A percentile compares a stretch with the other conserved stretches of the same genome.
phyloP scores from a whole-genome alignment of 2,113 vertebrate genomes.

The Fregetta grallaria region DNA sequence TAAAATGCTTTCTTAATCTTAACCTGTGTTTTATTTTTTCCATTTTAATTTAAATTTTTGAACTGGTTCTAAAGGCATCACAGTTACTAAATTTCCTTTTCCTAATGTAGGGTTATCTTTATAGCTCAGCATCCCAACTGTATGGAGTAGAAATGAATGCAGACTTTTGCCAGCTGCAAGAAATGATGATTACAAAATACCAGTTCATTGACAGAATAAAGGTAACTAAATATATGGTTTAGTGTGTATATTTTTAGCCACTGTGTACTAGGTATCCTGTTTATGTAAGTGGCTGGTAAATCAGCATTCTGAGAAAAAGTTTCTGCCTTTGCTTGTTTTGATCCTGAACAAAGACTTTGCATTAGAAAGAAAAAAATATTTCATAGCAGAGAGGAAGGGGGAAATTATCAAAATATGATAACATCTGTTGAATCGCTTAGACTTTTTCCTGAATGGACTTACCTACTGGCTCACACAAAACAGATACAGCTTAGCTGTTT shows the following conservation, averaged over 20 bases:
- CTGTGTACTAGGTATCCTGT: not conserved
- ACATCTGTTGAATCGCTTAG: not conserved
- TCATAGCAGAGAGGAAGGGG: not conserved
- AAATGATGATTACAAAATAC: conserved; percentile 83
- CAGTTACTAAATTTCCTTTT: conserved; percentile 42
- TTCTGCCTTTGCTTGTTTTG: not conserved
- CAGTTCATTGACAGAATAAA: conserved; percentile 83
- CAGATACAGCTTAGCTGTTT: not conserved
- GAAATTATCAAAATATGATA: not conserved
- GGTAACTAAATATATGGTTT: conserved; percentile 64
- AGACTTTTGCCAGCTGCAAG: conserved; percentile 88
- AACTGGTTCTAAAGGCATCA: not conserved
- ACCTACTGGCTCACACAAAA: not conserved
- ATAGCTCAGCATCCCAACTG: conserved; percentile 84
- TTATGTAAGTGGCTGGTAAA: not conserved
- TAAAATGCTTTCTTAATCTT: not conserved
- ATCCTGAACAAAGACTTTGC: not conserved
- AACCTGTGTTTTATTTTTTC: not conserved
- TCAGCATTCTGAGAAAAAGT: not conserved
- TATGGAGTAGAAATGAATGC: conserved; percentile 87
- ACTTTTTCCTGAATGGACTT: not conserved
- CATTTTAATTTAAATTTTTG: not conserved
- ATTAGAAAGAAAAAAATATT: not conserved
- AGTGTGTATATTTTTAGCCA: not conserved
- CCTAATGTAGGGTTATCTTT: conserved; percentile 84